A percentile compares a stretch with the other conserved stretches of the same genome.
phyloP scores from a whole-genome alignment of 30 jellyfish, hydroid and myxozoan species.

The Nemopilema nomurai region DNA sequence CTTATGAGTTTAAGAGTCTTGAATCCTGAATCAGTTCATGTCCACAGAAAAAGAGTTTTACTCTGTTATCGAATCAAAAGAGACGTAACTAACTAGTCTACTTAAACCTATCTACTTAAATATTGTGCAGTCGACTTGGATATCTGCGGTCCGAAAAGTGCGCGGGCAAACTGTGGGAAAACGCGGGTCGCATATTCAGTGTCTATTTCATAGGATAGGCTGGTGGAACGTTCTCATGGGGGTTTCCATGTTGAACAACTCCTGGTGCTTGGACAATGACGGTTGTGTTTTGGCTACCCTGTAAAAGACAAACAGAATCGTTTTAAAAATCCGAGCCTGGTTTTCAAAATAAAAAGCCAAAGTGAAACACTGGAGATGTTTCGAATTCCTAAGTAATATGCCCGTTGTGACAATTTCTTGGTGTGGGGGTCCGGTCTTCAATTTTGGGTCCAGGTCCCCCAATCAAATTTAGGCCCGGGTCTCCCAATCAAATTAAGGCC shows the following conservation, averaged over 20 bases:
- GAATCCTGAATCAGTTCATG: no score
- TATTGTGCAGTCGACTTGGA: neutral
- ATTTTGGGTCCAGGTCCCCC: no score
- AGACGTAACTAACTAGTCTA: no score
- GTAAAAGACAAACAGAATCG: neutral
- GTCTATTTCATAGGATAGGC: neutral
- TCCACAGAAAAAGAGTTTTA: no score
- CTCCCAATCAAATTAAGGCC: no score
- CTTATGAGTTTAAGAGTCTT: no score
- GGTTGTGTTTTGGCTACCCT: neutral
- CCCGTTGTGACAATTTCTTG: no score
- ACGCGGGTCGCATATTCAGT: neutral
- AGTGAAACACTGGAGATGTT: no score
- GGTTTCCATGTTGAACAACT: constrained; percentile 18
- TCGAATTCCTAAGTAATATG: no score
- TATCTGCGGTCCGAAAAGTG: neutral
- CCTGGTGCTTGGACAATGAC: constrained; percentile 40
- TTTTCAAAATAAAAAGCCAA: neutral
- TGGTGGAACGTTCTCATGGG: neutral
- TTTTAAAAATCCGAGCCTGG: neutral
- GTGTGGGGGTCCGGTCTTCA: no score
- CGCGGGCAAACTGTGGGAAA: neutral
- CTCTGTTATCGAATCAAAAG: no score
- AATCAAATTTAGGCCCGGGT: no score
- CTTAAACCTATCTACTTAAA: neutral